Base-by-base conservation (phyloP, 2,113 vertebrate species). In the Gopherus flavomarginatus region DNA sequence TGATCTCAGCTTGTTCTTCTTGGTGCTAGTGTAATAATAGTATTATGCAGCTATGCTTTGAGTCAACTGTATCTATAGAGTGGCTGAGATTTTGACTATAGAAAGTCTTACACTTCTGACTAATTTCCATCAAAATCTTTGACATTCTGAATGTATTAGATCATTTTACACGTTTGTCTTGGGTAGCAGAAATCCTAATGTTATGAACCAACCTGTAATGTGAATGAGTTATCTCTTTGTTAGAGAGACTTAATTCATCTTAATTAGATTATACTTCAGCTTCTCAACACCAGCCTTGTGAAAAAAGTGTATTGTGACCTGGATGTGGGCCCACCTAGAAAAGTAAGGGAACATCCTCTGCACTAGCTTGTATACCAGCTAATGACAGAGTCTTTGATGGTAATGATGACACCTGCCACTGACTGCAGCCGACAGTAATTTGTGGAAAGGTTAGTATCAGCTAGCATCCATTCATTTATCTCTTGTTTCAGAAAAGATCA, bases 211-310 rank as follows among this genome's bases (percentile, higher is more conserved):
- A 95, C 31, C 80, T 89, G 79, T 50, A 22, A 42, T 75, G 42
- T 57, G 42, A 81, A 56, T 77, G 17, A 97, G 88, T 22, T 11
- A 84, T 81, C 42, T 86, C 83, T 44, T 72, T 11, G 69, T 72
- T 83, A 69, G 86, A 93, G n/a, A 49, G 90, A 86, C 8, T 77
- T 92, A 96, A 80, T 85, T 97, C 87, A 42, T 75, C 69, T 26
- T 91, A 96, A 94, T 94, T 94, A 90, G 38, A 92, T 96, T 85
- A 65, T 47, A 86, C 16, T 86, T 12, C 11, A 90, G 16, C 27
- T 81, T 87, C 75, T 85, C 75, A 81, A 95, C 88, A 85, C 5
- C 6, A 2, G 65, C 82, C 65, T 82, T 62, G 54, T 42, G 11
- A 92, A 69, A 93, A 0, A 4, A 27, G 21, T 85, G 69, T 75